Conservation (phyloP, 2,797 vertebrate genomes). For the Acanthornis magna region DNA sequence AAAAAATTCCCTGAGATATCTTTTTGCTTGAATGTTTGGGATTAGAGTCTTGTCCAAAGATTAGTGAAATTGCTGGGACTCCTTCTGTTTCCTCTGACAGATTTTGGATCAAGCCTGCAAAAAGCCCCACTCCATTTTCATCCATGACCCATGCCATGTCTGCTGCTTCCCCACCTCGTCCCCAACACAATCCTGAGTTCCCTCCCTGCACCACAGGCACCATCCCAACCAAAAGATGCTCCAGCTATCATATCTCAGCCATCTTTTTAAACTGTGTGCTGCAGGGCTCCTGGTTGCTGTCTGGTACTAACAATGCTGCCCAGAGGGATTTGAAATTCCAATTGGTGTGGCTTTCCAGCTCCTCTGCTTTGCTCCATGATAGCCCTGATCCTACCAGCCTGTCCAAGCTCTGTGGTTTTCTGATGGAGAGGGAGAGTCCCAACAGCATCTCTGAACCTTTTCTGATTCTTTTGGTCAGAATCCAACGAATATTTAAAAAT, state of each 20-base stretch:
- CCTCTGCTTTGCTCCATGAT: background rate
- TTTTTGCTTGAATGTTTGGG: background rate
- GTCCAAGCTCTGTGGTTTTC: background rate
- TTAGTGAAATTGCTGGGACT: background rate
- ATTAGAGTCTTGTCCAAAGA: background rate
- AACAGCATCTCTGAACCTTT: background rate
- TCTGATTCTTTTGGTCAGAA: background rate
- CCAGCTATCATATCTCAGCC: background rate
- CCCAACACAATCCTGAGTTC: background rate
- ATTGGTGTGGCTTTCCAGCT: background rate
- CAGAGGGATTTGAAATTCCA: background rate
- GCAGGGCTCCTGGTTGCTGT: background rate
- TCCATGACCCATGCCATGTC: fast-evolving
- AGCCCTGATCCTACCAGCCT: background rate
- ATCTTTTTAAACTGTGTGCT: background rate
- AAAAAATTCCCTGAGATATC: background rate
- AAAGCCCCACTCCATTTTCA: background rate
- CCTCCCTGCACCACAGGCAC: background rate
- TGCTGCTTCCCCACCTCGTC: background rate
- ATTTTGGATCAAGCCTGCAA: background rate
- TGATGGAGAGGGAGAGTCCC: background rate
- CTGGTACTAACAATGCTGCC: background rate
- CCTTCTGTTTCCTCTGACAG: background rate
- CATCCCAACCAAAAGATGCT: background rate
- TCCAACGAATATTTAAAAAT: background rate